Conservation (phyloP, 2,888 invertebrate genomes). For the Perdita meconis region DNA sequence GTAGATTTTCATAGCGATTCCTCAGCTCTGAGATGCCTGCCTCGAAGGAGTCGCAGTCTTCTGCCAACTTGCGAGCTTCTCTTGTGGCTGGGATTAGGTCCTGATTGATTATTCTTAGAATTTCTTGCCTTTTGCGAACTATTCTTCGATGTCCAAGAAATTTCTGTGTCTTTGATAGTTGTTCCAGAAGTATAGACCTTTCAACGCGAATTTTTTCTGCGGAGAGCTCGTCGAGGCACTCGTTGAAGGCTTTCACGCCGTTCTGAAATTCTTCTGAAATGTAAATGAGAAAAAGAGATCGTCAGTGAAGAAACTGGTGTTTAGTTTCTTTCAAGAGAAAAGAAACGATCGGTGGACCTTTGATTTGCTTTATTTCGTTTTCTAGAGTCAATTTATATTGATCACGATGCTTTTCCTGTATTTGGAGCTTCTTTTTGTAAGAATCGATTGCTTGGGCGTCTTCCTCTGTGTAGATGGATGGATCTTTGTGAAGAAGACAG, state of each 20-base stretch:
- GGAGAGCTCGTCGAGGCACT: constrained; percentile 85
- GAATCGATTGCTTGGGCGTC: constrained; percentile 88
- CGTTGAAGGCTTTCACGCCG: constrained; percentile 87
- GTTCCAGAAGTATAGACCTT: constrained; percentile 89
- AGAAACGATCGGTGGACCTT: constrained; percentile 73
- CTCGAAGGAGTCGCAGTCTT: constrained; percentile 65
- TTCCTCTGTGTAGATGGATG: constrained; percentile 90
- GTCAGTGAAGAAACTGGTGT: too few relatives aligned
- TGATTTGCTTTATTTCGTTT: constrained; percentile 88
- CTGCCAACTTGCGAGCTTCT: constrained; percentile 72
- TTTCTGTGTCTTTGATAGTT: constrained; percentile 86
- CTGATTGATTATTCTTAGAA: constrained; percentile 73
- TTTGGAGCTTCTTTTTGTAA: constrained; percentile 89
- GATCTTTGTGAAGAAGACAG: constrained; percentile 87
- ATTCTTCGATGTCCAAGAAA: constrained; percentile 42
- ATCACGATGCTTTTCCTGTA: constrained; percentile 89
- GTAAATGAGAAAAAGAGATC: neutral
- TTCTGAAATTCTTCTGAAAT: constrained; percentile 74
- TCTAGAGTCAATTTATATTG: constrained; percentile 90
- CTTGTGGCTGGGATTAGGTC: constrained; percentile 78
- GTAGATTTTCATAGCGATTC: constrained; percentile 72
- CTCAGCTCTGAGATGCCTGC: constrained; percentile 65
- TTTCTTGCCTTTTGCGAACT: constrained; percentile 34
- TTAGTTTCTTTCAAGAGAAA: neutral
- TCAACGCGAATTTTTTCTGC: constrained; percentile 87